phyloP scores from a whole-genome alignment of 2,888 invertebrate species.

The Melinopterus prodromus region DNA sequence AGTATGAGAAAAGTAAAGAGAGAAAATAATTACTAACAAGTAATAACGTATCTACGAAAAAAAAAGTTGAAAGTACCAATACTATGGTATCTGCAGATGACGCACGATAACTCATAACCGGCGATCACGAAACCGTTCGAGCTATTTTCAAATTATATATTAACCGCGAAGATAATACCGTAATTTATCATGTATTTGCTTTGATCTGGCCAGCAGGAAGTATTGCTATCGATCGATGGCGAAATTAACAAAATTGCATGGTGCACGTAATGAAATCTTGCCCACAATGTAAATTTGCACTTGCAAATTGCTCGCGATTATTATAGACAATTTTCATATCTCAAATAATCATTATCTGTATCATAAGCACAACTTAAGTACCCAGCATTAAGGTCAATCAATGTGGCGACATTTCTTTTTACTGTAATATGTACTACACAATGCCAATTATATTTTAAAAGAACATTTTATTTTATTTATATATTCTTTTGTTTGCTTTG shows the following conservation, averaged over 20 bases:
- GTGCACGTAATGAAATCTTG: conserved; percentile 4
- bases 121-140: background rate
- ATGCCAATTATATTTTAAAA: no score
- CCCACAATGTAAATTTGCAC: background rate
- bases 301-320: background rate
- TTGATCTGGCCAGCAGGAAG: conserved; percentile 4
- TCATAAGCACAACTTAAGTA: background rate
- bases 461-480: no score
- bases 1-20: background rate
- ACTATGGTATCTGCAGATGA: background rate
- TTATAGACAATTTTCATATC: background rate
- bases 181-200: conserved; percentile 4
- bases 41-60: background rate
- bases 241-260: background rate
- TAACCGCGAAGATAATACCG: conserved; percentile 4
- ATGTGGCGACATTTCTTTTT: no score
- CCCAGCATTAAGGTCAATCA: no score
- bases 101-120: background rate
- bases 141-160: conserved; percentile 4
- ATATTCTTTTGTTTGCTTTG: no score
- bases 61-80: background rate
- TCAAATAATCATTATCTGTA: background rate
- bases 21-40: background rate
- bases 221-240: background rate
- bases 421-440: no score